Evolutionary conservation across 2,797 vertebrate genomes (phyloP).

Genomic region (Sebastes kiyomatsui): DNA sequence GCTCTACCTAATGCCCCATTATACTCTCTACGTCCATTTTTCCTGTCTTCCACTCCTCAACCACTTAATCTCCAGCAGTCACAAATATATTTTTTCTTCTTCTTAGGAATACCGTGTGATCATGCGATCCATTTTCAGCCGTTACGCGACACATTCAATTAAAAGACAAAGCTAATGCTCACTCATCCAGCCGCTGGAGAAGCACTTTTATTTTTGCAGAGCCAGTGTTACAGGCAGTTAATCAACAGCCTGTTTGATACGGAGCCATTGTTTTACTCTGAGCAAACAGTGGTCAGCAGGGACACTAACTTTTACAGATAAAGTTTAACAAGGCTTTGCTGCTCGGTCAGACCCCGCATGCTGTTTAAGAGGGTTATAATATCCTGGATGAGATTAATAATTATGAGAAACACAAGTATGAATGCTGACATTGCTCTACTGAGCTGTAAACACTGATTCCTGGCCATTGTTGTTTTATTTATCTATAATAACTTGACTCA

Average conservation of each 20-base stretch:
- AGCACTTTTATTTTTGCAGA: slow-evolving; percentile 20
- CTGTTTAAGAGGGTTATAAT: slow-evolving; percentile 1
- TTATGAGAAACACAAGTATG: not conserved
- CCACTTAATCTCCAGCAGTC: not conserved
- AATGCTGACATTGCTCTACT: slow-evolving; percentile 6
- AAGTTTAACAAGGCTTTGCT: slow-evolving; percentile 39
- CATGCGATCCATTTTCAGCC: slow-evolving; percentile 5
- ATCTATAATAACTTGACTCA: not conserved
- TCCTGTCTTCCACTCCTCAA: not conserved
- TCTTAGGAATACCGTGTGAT: not conserved
- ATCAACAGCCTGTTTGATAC: slow-evolving; percentile 46
- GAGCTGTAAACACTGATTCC: not conserved
- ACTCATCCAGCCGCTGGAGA: slow-evolving; percentile 14
- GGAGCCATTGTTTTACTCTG: slow-evolving; percentile 36
- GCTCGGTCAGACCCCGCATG: not conserved
- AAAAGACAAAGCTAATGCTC: slow-evolving; percentile 43
- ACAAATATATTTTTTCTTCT: not conserved
- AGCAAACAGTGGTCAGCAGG: slow-evolving; percentile 29
- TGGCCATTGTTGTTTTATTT: slow-evolving; percentile 15
- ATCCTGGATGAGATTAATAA: slow-evolving; percentile 7
- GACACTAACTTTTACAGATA: slow-evolving; percentile 33
- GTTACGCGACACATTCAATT: slow-evolving; percentile 30
- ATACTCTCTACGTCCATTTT: not conserved
- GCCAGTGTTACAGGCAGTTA: slow-evolving; percentile 31
- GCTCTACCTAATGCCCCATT: not conserved